phyloP scores from a whole-genome alignment of 2,113 vertebrate species.

The Castor canadensis region DNA sequence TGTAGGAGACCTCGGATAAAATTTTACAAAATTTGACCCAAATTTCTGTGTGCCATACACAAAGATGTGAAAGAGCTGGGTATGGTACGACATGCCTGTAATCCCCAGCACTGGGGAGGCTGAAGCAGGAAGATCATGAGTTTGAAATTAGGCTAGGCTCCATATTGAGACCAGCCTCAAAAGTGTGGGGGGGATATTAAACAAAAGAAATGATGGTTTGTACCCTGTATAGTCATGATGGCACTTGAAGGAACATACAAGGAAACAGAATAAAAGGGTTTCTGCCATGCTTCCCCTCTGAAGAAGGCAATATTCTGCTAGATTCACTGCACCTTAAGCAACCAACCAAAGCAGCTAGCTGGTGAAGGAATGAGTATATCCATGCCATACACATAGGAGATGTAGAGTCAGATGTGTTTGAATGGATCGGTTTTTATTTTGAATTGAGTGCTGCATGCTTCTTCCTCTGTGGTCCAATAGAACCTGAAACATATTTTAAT shows the following conservation, averaged over 20 bases:
- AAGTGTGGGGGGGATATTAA: no score
- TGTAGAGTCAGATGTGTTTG: neutral
- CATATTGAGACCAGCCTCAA: no score
- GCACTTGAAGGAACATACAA: neutral
- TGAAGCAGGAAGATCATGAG: no score
- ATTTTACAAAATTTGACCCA: neutral
- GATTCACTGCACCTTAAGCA: neutral
- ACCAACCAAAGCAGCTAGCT: neutral
- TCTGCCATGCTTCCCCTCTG: neutral
- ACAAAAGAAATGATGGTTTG: no score
- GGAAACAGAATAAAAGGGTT: neutral
- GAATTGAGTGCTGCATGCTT: neutral
- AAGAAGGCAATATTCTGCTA: neutral
- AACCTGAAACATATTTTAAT: neutral
- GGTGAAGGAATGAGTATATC: neutral
- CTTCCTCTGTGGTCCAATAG: neutral
- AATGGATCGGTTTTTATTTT: neutral
- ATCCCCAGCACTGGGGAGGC: no score
- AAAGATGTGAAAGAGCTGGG: neutral
- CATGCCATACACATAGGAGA: neutral
- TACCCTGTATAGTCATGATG: no score
- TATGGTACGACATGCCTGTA: neutral
- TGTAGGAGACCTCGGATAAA: neutral
- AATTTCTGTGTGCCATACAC: neutral
- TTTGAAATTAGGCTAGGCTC: no score